phyloP scores from a whole-genome alignment of 2,797 vertebrate species.

The Acrocephalus scirpaceus region DNA sequence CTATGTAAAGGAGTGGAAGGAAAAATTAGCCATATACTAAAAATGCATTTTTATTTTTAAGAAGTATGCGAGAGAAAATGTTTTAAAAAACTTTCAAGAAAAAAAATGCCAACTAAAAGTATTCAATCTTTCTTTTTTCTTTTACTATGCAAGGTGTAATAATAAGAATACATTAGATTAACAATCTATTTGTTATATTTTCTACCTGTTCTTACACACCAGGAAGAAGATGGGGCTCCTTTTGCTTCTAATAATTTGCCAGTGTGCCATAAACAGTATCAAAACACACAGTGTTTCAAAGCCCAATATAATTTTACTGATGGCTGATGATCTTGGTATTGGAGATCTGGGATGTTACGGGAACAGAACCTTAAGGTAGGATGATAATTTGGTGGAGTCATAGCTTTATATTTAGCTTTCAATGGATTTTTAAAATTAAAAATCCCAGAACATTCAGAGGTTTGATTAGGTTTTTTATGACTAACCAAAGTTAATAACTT shows the following conservation, averaged over 20 bases:
- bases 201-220: not conserved
- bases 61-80: not conserved
- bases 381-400: not conserved
- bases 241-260: conserved; percentile 32
- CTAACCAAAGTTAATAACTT: not conserved
- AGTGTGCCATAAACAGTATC: not conserved
- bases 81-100: not conserved
- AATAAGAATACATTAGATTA: not conserved
- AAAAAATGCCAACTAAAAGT: not conserved
- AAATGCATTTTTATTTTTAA: not conserved
- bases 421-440: not conserved
- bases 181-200: not conserved
- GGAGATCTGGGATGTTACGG: conserved; percentile 92
- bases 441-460: not conserved
- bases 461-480: not conserved
- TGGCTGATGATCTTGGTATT: conserved; percentile 93
- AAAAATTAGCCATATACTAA: not conserved
- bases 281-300: not conserved
- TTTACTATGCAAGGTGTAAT: not conserved
- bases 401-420: not conserved
- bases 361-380: conserved; percentile 88
- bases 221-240: conserved; percentile 69
- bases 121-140: not conserved
- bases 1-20: not conserved
- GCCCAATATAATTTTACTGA: conserved; percentile 86